A percentile compares a stretch with the other conserved stretches of the same genome.
Conservation (phyloP, 2,113 vertebrate genomes). For the Laticauda laticaudata region DNA sequence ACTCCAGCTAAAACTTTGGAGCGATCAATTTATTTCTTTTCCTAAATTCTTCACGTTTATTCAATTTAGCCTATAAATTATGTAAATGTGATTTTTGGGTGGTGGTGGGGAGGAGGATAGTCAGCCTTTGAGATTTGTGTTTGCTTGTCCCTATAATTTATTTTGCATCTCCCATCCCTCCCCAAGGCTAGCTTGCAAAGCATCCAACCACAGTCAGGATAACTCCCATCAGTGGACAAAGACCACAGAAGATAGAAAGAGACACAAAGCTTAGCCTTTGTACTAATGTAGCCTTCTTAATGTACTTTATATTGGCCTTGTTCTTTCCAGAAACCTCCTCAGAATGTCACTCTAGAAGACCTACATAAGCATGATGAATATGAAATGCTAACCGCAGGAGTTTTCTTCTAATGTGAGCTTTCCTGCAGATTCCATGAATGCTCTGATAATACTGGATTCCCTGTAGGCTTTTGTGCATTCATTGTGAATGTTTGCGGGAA, state of each 20-base stretch:
- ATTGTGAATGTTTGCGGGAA: background rate
- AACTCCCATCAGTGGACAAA: background rate
- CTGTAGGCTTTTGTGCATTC: background rate
- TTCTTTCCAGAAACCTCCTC: background rate
- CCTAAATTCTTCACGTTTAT: background rate
- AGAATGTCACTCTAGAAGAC: background rate
- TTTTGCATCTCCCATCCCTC: background rate
- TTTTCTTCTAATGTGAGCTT: background rate
- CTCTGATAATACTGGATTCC: background rate
- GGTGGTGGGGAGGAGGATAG: fast-evolving
- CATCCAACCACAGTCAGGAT: background rate
- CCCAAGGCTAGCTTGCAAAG: background rate
- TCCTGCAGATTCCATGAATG: background rate
- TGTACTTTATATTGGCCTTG: background rate
- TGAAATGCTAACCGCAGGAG: background rate
- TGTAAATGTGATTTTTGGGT: background rate
- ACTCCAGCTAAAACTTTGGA: background rate
- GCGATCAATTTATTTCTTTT: background rate
- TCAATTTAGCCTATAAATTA: background rate
- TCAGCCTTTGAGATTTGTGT: background rate
- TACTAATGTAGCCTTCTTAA: background rate
- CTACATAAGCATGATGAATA: background rate
- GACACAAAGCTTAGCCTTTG: background rate
- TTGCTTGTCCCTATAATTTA: background rate
- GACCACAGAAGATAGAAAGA: background rate